Percentiles rank a stretch among this genome's conserved stretches.
phyloP scores from a whole-genome alignment of 2,888 invertebrate genomes.

The Bruchidius siliquastri region DNA sequence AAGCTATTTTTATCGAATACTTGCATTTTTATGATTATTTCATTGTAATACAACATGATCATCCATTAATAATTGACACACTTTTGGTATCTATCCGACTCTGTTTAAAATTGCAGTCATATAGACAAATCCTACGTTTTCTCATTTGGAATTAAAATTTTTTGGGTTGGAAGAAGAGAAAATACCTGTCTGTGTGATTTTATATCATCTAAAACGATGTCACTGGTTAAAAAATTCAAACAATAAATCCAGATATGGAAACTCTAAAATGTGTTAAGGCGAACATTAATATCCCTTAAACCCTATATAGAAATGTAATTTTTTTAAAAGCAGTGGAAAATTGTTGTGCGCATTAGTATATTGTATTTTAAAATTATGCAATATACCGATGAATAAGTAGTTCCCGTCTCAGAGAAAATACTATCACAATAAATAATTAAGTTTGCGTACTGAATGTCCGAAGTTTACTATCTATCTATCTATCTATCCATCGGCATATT shows the following conservation, averaged over 20 bases:
- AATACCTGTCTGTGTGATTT: neutral
- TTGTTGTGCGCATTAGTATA: conserved; percentile 27
- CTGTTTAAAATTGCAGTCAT: conserved; percentile 44
- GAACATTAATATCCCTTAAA: neutral
- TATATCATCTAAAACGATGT: neutral
- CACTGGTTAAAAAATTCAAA: neutral
- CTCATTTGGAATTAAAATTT: conserved; percentile 13
- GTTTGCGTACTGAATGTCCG: neutral
- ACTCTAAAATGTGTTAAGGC: neutral
- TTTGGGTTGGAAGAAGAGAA: conserved; percentile 6
- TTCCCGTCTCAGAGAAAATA: neutral
- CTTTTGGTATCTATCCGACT: conserved; percentile 40
- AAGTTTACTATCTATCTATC: neutral
- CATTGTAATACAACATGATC: neutral
- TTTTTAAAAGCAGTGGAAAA: conserved; percentile 22
- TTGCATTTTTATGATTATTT: neutral
- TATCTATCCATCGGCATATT: neutral
- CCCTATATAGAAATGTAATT: neutral
- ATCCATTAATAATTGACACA: conserved; percentile 38
- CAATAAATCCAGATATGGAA: neutral
- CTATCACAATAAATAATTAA: neutral
- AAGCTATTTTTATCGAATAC: neutral
- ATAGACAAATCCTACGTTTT: conserved; percentile 47
- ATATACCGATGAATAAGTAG: conserved; percentile 9
- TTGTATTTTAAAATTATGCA: conserved; percentile 12